Evolutionary conservation across 1,140 invertebrate genomes (phyloP), one percentile per base, ranked within the genome.

Genomic region (Agrypnia vestita): DNA sequence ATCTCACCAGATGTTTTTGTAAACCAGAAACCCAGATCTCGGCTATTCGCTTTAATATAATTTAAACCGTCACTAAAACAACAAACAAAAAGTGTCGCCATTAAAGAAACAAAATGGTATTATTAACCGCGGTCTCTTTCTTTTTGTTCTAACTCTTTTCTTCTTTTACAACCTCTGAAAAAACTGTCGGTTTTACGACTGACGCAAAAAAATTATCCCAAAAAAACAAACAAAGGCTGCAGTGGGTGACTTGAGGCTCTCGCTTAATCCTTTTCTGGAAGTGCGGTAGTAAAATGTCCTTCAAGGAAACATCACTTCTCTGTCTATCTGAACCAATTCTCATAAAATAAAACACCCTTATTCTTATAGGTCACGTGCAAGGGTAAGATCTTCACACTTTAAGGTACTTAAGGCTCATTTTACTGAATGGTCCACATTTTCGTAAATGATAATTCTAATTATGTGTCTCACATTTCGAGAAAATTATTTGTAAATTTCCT

Each of bases 41-140:
- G 49, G 61, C 61, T 25, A n/a, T 64, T 43, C n/a, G 21, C 35
- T 64, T 35, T 64, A 64, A 43, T 64, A 64, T 64, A 64, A 64
- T 64, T 43, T 64, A 64, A 35, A 64, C n/a, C 25, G 61, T 43
- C 35, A 12, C 19, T 43, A 64, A 64, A 64, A 64, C 13, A 64
- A 64, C 3, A 10, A 17, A 71, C n/a, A 19, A 71, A 71, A 71
- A 71, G 67, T 49, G 67, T 51, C 67, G 67, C 12, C 17, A 17
- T 51, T 9, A 71, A 71, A 15, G 46, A 19, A 17, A 35, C 67
- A 49, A 71, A 19, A 51, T 74, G 51, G 15, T 19, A 51, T 53
- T n/a, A 51, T 51, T 74, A 15, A 35, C 7, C 19, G 13, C 35
- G 12, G 13, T 51, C 3, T 11, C 47, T 15, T 15, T 56, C 55